A percentile compares a stretch with the other conserved stretches of the same genome.
Conservation (phyloP, 1,140 invertebrate species). For the Musca vetustissima region DNA sequence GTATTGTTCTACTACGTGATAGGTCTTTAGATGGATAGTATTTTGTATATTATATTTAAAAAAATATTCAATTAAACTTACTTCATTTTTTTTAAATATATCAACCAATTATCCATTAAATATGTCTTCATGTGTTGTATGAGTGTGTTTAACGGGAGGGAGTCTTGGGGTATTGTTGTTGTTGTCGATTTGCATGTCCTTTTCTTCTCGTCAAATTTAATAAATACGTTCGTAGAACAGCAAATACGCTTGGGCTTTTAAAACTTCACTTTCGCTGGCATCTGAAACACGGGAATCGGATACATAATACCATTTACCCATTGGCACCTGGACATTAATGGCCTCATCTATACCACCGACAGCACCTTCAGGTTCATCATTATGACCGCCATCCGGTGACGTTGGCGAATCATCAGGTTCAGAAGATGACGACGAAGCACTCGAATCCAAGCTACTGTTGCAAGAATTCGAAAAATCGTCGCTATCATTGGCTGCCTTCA, state of each 20-base stretch:
- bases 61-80: too few relatives aligned
- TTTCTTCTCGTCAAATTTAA: slow-evolving; percentile 58
- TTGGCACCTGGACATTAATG: slow-evolving; percentile 60
- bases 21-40: too few relatives aligned
- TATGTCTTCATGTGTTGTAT: too few relatives aligned
- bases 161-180: not conserved
- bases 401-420: slow-evolving; percentile 57
- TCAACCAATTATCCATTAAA: too few relatives aligned
- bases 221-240: slow-evolving; percentile 93
- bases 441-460: slow-evolving; percentile 56
- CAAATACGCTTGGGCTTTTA: slow-evolving; percentile 92
- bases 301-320: slow-evolving; percentile 88
- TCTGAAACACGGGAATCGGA: slow-evolving; percentile 85
- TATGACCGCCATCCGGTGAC: slow-evolving; percentile 45
- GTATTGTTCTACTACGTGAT: too few relatives aligned
- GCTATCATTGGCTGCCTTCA: slow-evolving; percentile 51
- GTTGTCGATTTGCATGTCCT: too few relatives aligned
- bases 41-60: too few relatives aligned
- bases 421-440: slow-evolving; percentile 38
- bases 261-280: slow-evolving; percentile 76
- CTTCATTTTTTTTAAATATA: too few relatives aligned
- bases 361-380: slow-evolving; percentile 49
- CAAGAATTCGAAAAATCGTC: slow-evolving; percentile 59
- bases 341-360: slow-evolving; percentile 40
- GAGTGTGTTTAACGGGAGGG: too few relatives aligned